Evolutionary conservation across 2,113 vertebrate species (phyloP), one percentile per base, ranked within the genome.

Genomic region (Brachyhypopomus occidentalis): DNA sequence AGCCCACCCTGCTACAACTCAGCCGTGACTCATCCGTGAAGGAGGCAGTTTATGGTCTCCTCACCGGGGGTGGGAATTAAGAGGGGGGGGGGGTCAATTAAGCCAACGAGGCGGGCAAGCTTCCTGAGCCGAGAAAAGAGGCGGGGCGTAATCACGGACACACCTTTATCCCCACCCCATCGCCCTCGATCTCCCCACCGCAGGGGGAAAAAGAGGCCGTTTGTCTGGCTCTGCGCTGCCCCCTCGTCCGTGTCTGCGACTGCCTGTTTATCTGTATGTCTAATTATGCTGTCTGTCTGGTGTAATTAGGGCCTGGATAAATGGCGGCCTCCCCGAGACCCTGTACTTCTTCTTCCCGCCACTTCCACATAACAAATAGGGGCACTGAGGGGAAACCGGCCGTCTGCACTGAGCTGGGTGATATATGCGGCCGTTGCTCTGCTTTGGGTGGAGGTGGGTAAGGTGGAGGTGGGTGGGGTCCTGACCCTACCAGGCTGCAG

Each of bases 381-480:
- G 92, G 92, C 92, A 93, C 91, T 92, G 89, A 14, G 90, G 88
- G 90, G 91, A 88, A 93, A 92, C 92, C 92, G 91, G 91, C 27
- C 88, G 91, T 86, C 87, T 91, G 89, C 90, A 90, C 88, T 90
- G 91, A 92, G 89, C 86, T 86, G 83, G 86, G 89, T 92, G 91
- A 93, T 90, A 88, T 89, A 92, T 93, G 90, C 89, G 86, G 72
- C 73, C 60, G 72, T 52, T 6, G 62, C 87, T 78, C 34, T 58
- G 83, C 78, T 1, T 30, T 30, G 30, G 30, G 30, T 30, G 30
- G 30, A 30, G 30, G 3, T 30, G 3, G 30, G 30, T 30, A 30
- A 3, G 30, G 30, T 30, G 30, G 30, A 30, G 30, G 30, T 30
- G 88, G 90, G 87, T 77, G 84, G 85, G 87, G 82, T 89, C 30